Conservation (phyloP, 2,797 vertebrate genomes). For the Enteromius treurensis region DNA sequence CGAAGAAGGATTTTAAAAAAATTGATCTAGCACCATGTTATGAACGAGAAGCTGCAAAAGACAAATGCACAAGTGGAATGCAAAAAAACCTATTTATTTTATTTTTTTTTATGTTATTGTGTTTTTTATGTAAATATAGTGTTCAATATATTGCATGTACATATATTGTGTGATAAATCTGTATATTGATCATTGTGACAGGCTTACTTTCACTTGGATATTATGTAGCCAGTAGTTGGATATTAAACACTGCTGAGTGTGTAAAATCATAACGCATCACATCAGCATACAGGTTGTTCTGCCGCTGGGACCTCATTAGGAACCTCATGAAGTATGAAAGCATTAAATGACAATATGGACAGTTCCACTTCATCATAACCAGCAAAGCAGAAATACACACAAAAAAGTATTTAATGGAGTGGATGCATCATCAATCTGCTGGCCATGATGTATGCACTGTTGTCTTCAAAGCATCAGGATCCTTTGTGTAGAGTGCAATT, state of each 20-base stretch:
- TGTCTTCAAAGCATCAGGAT: constrained; percentile 15
- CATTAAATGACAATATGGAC: constrained; percentile 46
- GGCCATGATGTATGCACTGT: constrained; percentile 3
- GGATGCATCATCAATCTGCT: constrained; percentile 11
- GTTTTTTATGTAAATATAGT: no score
- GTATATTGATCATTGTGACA: no score
- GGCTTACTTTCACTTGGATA: background rate
- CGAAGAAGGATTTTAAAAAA: no score
- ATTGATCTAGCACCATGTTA: no score
- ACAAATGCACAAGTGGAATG: no score
- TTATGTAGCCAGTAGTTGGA: background rate
- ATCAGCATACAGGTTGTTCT: constrained; percentile 31
- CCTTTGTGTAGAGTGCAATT: background rate
- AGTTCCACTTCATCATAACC: constrained; percentile 46
- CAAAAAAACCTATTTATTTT: no score
- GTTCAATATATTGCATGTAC: no score
- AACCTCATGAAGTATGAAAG: constrained; percentile 39
- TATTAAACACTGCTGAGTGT: constrained; percentile 22
- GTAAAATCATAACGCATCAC: constrained; percentile 24
- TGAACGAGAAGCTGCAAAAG: no score
- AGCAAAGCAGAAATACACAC: constrained; percentile 33
- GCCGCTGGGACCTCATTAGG: constrained; percentile 51
- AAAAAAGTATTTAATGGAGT: constrained; percentile 23
- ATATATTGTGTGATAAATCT: no score
- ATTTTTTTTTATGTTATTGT: no score